Base-by-base conservation (phyloP, 1,140 invertebrate species). In the Rhyacophila brunnea region DNA sequence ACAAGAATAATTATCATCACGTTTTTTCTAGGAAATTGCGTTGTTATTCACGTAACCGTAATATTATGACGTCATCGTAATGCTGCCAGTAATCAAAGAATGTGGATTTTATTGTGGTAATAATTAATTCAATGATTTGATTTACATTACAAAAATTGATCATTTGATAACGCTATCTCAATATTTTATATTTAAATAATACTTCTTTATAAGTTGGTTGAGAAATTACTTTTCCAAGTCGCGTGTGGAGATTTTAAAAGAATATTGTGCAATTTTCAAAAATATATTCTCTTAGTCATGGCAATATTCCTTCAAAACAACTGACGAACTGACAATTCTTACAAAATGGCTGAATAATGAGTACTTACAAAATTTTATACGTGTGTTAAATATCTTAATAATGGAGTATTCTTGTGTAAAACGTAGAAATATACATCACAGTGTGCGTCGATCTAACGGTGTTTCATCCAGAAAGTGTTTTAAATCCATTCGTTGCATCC, bases 361-460 rank as follows among this genome's bases (percentile, higher is more conserved):
- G 50, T 34, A 28, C 50, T 14, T 34, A 19, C 35, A 35, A 50
- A 44, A 50, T 58, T 49, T 50, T 44, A 36, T 50, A 17, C 17
- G 49, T 42, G 46, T 28, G 35, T 38, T 38, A 58, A 58, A 50
- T 58, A 47, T 58, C 47, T 50, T 50, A 58, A 58, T 58, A 58
- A 58, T 58, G 55, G 55, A 58, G 55, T 50, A 45, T 58, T 43
- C 45, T 46, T 55, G 43, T 46, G 52, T 45, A 55, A 46, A 45
- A 28, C 34, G 42, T 46, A 32, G 10, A 13, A 46, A 55, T 36
- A 45, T 15, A 40, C 5, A 13, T 15, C 11, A n/a, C 11, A 40
- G 38, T 40, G 38, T 11, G 11, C 11, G 15, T 5, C 3, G 15
- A 15, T 13, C 38, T 13, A 13, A n/a, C 15, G n/a, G 15, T 3